Base-by-base conservation (phyloP, 2,888 invertebrate genomes). In the Dasysyrphus tricinctus region DNA sequence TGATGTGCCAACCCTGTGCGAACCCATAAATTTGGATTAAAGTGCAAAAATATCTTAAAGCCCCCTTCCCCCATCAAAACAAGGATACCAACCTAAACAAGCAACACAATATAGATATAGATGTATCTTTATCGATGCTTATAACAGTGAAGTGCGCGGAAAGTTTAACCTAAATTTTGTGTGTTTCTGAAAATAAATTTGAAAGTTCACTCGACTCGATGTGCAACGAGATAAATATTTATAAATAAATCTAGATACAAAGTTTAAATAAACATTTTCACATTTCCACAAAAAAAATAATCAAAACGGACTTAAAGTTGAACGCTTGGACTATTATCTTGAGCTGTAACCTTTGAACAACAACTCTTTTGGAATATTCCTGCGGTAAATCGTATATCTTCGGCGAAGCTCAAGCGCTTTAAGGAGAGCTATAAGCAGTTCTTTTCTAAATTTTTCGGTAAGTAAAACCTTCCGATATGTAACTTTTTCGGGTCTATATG, bases 11-110 rank as follows among this genome's bases (percentile, higher is more conserved):
- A 24, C 39, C 69, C n/a, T 54, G 47, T 49, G 51, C 37, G n/a
- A 37, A 7, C 32, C 42, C 56, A 67, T 54, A 42, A 42, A 82
- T 76, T 80, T 85, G 85, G 77, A 85, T 81, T 80, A 85, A 77
- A 81, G 85, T 84, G 76, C 19, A 63, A 56, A 74, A 11, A 61
- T 69, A 34, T 44, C 32, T 11, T 8, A 42, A n/a, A 54, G 6
- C 11, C 51, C 51, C 29, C 51, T 5, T 19, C 8, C 32, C 32
- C 32, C 32, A 32, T 6, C 56, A 47, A 74, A 37, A 49, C 42
- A 76, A 76, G 76, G 72, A 72, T 76, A 76, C 24, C 67, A 39
- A 44, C 42, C 39, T 39, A 61, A 19, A 61, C 54, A 54, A 34
- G 42, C 54, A 19, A 42, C 29, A 56, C 12, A 44, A 24, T 19